These are phyloP conservation scores for Drosophila pandora DNA, from an alignment of 1,140 invertebrate genomes.

Conservation along the genomic window DNA sequence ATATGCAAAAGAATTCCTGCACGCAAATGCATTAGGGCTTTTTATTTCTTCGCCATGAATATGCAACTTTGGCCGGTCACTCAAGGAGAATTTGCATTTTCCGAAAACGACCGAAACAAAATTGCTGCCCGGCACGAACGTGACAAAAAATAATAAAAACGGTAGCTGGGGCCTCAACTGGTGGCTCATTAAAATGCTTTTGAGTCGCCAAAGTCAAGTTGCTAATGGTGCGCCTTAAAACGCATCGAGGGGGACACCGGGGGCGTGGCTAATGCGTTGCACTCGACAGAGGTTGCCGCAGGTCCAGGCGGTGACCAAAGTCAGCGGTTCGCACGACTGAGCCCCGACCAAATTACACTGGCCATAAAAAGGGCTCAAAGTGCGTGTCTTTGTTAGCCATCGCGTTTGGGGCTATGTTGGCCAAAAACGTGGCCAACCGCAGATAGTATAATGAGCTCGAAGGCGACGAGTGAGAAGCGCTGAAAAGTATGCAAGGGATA, in stretches of 20 bases:
- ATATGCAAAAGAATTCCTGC: conserved; percentile 61
- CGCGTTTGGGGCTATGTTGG: conserved; percentile 27
- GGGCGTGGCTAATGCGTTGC: conserved; percentile 58
- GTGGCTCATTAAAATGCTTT: conserved; percentile 72
- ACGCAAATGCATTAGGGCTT: conserved; percentile 60
- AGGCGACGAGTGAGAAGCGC: conserved; percentile 14
- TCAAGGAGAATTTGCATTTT: conserved; percentile 62
- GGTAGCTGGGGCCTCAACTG: conserved; percentile 6
- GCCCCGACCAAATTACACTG: conserved; percentile 58
- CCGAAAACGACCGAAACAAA: conserved; percentile 29
- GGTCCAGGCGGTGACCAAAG: conserved; percentile 36
- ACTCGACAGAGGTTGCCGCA: conserved; percentile 49
- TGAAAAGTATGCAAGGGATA: neutral
- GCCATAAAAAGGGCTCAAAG: conserved; percentile 42
- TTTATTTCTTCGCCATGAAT: conserved; percentile 60
- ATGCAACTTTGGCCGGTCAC: conserved; percentile 53
- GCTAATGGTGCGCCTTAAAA: conserved; percentile 57
- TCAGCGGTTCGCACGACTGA: conserved; percentile 55
- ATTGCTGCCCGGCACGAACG: conserved; percentile 45
- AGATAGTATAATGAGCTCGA: conserved; percentile 41
- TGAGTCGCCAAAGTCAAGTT: conserved; percentile 52
- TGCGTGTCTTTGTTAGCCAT: conserved; percentile 24
- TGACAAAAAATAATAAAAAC: conserved; percentile 8
- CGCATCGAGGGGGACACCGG: conserved; percentile 32
- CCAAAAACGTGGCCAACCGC: conserved; percentile 19